Conservation (phyloP, 1,140 invertebrate genomes). For the Drosophila setifemur region DNA sequence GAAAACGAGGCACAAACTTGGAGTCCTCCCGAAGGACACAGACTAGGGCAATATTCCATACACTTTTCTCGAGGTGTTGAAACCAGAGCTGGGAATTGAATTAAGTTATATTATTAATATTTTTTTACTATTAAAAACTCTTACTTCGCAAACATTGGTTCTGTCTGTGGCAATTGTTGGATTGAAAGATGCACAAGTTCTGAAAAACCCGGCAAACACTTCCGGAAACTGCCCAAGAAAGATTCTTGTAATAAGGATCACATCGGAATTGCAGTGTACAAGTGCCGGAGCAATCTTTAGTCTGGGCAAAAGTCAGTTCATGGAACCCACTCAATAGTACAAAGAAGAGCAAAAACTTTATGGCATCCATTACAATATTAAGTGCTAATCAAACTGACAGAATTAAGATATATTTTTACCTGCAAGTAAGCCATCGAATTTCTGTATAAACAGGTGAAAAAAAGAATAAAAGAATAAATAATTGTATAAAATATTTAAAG, state of each 20-base stretch:
- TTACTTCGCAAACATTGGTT: constrained; percentile 1
- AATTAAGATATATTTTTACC: background rate
- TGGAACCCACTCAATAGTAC: background rate
- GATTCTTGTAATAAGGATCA: constrained; percentile 1
- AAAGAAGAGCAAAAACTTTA: background rate
- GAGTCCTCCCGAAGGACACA: background rate
- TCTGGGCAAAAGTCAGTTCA: too few relatives aligned
- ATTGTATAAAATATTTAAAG: background rate
- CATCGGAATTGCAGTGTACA: constrained; percentile 1
- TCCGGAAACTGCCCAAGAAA: background rate
- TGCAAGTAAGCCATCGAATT: background rate
- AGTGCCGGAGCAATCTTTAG: background rate
- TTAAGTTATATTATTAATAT: background rate
- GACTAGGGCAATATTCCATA: background rate
- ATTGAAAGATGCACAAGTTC: background rate
- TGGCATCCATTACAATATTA: background rate
- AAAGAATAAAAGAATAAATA: background rate
- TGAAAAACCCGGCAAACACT: constrained; percentile 9
- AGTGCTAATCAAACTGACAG: background rate
- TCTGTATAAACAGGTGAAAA: constrained; percentile 1
- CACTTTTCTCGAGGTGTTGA: background rate
- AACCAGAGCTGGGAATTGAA: background rate
- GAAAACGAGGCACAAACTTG: constrained; percentile 9
- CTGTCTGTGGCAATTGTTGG: constrained; percentile 8
- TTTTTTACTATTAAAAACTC: background rate